These are phyloP conservation scores for Brachynemurus nebulosus DNA, from an alignment of 2,888 invertebrate species.

Conservation along the genomic window DNA sequence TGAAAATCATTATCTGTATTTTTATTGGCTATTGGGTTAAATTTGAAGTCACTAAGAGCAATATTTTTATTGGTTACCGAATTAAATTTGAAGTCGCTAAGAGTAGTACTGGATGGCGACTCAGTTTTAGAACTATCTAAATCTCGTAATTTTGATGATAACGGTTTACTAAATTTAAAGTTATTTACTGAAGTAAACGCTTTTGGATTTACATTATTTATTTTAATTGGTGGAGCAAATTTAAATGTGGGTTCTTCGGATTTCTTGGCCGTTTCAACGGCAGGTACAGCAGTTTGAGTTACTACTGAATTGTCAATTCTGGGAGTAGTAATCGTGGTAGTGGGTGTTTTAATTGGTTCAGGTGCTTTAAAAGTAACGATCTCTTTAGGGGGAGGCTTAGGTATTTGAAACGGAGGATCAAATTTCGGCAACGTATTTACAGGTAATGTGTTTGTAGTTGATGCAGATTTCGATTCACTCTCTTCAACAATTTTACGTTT, in stretches of 20 bases:
- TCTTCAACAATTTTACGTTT: slow-evolving; percentile 11
- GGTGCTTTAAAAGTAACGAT: no score
- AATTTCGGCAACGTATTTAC: slow-evolving; percentile 43
- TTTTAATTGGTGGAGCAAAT: slow-evolving; percentile 21
- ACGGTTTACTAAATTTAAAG: slow-evolving; percentile 7
- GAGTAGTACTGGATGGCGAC: no score
- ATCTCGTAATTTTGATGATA: no score
- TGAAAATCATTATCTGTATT: no score
- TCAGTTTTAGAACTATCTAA: no score
- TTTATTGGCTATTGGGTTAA: no score
- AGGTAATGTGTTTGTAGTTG: slow-evolving; percentile 36
- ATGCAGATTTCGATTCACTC: slow-evolving; percentile 25
- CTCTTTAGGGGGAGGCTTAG: no score
- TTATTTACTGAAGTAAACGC: slow-evolving; percentile 3
- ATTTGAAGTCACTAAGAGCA: no score
- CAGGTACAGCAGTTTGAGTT: no score
- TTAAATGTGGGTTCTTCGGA: slow-evolving; percentile 22
- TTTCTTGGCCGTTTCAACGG: no score
- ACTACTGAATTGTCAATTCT: neutral
- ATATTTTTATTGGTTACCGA: neutral
- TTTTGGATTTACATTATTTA: neutral
- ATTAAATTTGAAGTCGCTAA: neutral
- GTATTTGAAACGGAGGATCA: slow-evolving; percentile 35
- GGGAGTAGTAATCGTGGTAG: no score
- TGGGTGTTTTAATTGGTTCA: no score